Evolutionary conservation across 2,888 invertebrate genomes (phyloP), one percentile per base, ranked within the genome.

Genomic region (Micropterix aruncella): DNA sequence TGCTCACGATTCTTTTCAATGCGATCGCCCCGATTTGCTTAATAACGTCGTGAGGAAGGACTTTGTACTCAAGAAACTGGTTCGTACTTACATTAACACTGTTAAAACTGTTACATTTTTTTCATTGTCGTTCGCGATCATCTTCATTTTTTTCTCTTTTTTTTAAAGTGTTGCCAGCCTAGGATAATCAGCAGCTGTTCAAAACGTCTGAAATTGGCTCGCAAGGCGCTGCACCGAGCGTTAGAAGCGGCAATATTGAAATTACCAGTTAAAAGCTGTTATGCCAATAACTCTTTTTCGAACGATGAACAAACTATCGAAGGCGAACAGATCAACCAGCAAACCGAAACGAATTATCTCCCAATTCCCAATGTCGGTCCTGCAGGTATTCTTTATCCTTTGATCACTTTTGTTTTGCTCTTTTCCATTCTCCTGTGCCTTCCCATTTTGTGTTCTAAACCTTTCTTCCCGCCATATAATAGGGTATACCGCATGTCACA

Each of bases 1-100:
- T 58, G 60, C 72, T 18, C 76, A 77, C 51, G 75, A 75, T 47
- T 65, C 66, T 52, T 77, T 77, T 53, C 71, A 72, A 52, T 65
- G 59, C 40, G 73, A 70, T 19, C 65, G 73, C 46, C 62, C 68
- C 1, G 77, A 77, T 47, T 55, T 76, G 44, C 53, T 77, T 9
- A 64, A 68, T 47, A 69, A 69, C 57, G 75, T 77, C 18, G 70
- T 70, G 39, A 61, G 77, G 43, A 77, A 75, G 57, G 62, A n/a
- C n/a, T n/a, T n/a, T n/a, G n/a, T n/a, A n/a, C n/a, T n/a, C n/a
- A n/a, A 65, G 54, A 61, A 61, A 52, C 58, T 49, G 49, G 27
- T 27, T n/a, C n/a, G n/a, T n/a, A n/a, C n/a, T n/a, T n/a, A n/a
- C n/a, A n/a, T n/a, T n/a, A n/a, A n/a, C n/a, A n/a, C n/a, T n/a